phyloP scores from a whole-genome alignment of 2,888 invertebrate genomes.

The Flexamia atlantica region DNA sequence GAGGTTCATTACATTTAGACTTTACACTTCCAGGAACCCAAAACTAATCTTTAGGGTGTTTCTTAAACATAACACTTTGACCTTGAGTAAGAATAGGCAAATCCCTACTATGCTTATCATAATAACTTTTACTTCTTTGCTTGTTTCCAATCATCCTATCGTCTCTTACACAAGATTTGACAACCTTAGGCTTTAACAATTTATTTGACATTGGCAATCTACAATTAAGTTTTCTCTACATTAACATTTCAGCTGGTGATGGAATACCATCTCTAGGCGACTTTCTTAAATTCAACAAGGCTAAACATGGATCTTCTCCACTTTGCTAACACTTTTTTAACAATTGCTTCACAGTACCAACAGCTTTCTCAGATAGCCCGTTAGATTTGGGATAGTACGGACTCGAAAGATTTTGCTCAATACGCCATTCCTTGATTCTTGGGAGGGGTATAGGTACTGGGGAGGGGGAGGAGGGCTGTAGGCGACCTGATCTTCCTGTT shows the following conservation, averaged over 20 bases:
- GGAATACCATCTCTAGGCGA: constrained; percentile 5
- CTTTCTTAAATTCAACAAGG: not conserved
- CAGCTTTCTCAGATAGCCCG: not conserved
- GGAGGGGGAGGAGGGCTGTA: no score
- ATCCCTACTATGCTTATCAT: not conserved
- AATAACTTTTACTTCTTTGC: not conserved
- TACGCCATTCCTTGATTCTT: no score
- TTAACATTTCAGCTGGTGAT: not conserved
- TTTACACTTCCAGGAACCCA: not conserved
- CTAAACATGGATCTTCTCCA: constrained; percentile 3
- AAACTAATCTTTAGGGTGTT: constrained; percentile 1
- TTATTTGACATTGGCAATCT: not conserved
- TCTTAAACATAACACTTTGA: constrained; percentile 1
- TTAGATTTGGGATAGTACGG: no score
- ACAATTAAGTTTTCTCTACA: constrained; percentile 1
- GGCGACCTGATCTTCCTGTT: no score
- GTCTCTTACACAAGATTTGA: not conserved
- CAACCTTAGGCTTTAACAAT: not conserved
- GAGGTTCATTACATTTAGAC: constrained; percentile 5
- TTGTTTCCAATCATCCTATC: not conserved
- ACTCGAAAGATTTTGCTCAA: no score
- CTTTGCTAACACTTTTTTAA: not conserved
- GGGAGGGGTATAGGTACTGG: no score
- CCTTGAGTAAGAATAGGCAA: not conserved
- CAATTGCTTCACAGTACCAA: not conserved